Base-by-base conservation (phyloP, 1,140 invertebrate genomes). In the Belonocnema kinseyi region DNA sequence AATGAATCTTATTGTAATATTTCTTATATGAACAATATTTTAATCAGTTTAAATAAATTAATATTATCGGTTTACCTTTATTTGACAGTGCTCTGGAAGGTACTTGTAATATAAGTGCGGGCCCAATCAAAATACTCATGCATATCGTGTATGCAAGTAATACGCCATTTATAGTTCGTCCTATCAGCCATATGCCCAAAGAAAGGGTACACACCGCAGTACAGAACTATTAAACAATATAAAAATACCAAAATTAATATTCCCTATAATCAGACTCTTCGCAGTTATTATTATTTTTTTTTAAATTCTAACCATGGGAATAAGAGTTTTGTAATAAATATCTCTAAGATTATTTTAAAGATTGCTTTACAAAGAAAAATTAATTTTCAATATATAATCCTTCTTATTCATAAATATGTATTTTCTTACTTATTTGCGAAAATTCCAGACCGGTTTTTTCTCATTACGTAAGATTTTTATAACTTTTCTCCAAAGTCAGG, bases 71-170 rank as follows among this genome's bases (percentile, higher is more conserved):
- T n/a, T 71, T 78, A 85, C 85, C 85, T 81, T 82, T 83, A 58
- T 70, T 82, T 17, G 77, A 75, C 52, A 82, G 73, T 58, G 79
- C 76, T 26, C 77, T 89, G n/a, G 72, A 80, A 10, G 88, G 85
- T 75, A 90, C 72, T 82, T 86, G 85, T 5, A 88, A 66, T 13
- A 87, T 33, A 26, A 91, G 46, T 58, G 82, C 85, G 50, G 88
- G 86, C 76, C 84, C 88, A 75, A 90, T 33, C 76, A 90, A 75
- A 76, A 89, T 84, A 53, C 85, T 77, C 88, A 90, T 89, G 75
- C 85, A 88, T 78, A 90, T 80, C 21, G 79, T 81, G 72, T 88
- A 91, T 56, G 82, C 82, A 50, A 90, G 72, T 61, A 88, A 77
- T 80, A 85, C 77, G 77, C 82, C 85, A 73, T 87, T 88, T 66